Evolutionary conservation across 2,888 invertebrate species (phyloP).

Genomic region (Oegoconia quadripuncta): DNA sequence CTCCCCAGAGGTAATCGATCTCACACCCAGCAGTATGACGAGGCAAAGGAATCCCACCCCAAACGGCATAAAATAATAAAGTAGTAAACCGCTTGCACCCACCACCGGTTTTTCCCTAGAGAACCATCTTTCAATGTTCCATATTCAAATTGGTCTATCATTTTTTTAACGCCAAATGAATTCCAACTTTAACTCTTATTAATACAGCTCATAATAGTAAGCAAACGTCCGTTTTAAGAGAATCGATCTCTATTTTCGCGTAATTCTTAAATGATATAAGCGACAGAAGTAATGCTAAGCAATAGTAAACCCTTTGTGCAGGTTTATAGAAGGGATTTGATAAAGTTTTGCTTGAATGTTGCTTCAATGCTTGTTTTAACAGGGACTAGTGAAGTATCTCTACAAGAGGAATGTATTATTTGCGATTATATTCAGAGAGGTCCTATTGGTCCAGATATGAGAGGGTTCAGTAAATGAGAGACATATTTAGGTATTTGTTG

Average conservation of each 20-base stretch:
- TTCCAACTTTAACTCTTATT: slow-evolving; percentile 15
- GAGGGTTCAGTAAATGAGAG: slow-evolving; percentile 10
- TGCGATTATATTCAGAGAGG: slow-evolving; percentile 47
- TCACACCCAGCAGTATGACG: slow-evolving; percentile 38
- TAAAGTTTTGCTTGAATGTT: slow-evolving; percentile 16
- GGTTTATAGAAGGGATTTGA: slow-evolving; percentile 18
- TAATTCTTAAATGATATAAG: slow-evolving; percentile 36
- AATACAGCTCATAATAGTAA: slow-evolving; percentile 27
- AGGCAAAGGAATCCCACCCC: slow-evolving; percentile 36
- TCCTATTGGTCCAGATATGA: slow-evolving; percentile 49
- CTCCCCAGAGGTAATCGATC: slow-evolving; percentile 75
- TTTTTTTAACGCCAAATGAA: slow-evolving; percentile 29
- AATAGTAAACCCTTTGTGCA: no score
- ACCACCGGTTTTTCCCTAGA: slow-evolving; percentile 67
- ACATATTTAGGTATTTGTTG: no score
- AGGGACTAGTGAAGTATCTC: slow-evolving; percentile 61
- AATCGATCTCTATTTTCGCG: slow-evolving; percentile 66
- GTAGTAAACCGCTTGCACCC: slow-evolving; percentile 34
- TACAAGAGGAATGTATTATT: slow-evolving; percentile 49
- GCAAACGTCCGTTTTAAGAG: slow-evolving; percentile 48
- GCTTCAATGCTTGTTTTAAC: slow-evolving; percentile 27
- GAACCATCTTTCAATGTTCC: slow-evolving; percentile 74
- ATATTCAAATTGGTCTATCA: slow-evolving; percentile 72
- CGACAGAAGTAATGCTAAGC: no score
- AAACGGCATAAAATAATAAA: slow-evolving; percentile 19